These are phyloP conservation scores for Catocala nupta DNA, from an alignment of 2,888 invertebrate species.

Conservation along the genomic window DNA sequence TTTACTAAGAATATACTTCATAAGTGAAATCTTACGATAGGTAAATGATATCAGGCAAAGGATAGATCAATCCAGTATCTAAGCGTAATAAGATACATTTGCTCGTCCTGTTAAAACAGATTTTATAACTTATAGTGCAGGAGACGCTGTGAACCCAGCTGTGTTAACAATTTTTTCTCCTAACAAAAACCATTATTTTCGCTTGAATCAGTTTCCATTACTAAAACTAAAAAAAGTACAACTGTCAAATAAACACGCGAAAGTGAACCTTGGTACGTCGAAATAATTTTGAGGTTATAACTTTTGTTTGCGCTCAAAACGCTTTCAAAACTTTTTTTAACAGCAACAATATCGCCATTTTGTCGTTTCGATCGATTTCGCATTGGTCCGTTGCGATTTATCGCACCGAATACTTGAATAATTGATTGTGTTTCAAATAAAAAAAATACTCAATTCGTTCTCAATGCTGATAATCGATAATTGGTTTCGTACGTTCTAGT, in stretches of 20 bases:
- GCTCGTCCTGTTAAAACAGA: background rate
- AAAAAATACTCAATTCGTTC: conserved; percentile 56
- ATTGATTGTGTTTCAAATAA: conserved; percentile 63
- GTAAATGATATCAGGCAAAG: too few species aligned
- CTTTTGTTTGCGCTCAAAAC: conserved; percentile 54
- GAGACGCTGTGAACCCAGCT: conserved; percentile 67
- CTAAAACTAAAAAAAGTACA: conserved; percentile 7
- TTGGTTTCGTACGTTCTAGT: conserved; percentile 53
- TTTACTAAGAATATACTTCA: too few species aligned
- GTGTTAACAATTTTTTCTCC: conserved; percentile 63
- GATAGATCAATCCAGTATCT: too few species aligned
- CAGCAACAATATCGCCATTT: conserved; percentile 61
- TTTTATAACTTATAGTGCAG: conserved; percentile 45
- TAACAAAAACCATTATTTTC: conserved; percentile 65
- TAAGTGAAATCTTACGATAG: too few species aligned
- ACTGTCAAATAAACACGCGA: conserved; percentile 14
- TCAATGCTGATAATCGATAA: conserved; percentile 62
- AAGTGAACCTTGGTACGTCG: conserved; percentile 30
- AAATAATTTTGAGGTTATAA: conserved; percentile 43
- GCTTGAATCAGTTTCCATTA: conserved; percentile 65
- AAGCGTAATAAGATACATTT: background rate
- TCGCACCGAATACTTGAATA: conserved; percentile 58
- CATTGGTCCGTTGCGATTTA: conserved; percentile 62
- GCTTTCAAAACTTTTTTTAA: conserved; percentile 67
- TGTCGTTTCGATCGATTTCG: conserved; percentile 60